Percentiles rank a stretch among this genome's conserved stretches.
These are phyloP conservation scores for Macrotus californicus DNA, from an alignment of 2,113 vertebrate genomes.

Conservation along the genomic window DNA sequence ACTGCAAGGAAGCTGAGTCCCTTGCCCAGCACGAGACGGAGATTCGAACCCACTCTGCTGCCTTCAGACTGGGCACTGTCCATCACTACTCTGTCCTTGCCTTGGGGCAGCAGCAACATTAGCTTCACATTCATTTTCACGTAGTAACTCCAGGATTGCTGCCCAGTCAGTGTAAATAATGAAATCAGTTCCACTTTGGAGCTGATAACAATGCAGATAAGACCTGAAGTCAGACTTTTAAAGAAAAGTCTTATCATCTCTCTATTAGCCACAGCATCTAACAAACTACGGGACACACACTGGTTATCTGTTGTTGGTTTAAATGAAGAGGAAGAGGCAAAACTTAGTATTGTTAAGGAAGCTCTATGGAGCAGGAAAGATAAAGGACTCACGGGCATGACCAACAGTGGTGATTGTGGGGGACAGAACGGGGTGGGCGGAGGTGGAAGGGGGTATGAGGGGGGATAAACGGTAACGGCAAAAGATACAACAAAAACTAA, in stretches of 20 bases:
- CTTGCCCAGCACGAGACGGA: neutral
- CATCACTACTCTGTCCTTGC: neutral
- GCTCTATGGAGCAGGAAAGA: neutral
- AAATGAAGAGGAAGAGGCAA: neutral
- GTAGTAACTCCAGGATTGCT: neutral
- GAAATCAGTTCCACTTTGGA: neutral
- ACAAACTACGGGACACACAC: neutral
- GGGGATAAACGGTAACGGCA: too few species aligned
- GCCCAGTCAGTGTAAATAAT: neutral
- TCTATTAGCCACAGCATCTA: neutral
- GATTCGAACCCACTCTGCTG: neutral
- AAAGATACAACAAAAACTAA: too few species aligned
- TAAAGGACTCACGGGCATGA: too few species aligned
- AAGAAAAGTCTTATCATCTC: neutral
- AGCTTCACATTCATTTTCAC: neutral
- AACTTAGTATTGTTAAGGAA: neutral
- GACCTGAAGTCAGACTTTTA: neutral
- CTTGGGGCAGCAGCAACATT: neutral
- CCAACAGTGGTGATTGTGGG: too few species aligned
- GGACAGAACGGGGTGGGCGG: too few species aligned
- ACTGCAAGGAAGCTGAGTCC: neutral
- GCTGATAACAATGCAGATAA: neutral
- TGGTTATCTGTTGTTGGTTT: neutral
- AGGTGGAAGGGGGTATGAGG: too few species aligned
- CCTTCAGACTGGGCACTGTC: neutral